phyloP scores from a whole-genome alignment of 2,797 vertebrate genomes.

The Apogon talboti region DNA sequence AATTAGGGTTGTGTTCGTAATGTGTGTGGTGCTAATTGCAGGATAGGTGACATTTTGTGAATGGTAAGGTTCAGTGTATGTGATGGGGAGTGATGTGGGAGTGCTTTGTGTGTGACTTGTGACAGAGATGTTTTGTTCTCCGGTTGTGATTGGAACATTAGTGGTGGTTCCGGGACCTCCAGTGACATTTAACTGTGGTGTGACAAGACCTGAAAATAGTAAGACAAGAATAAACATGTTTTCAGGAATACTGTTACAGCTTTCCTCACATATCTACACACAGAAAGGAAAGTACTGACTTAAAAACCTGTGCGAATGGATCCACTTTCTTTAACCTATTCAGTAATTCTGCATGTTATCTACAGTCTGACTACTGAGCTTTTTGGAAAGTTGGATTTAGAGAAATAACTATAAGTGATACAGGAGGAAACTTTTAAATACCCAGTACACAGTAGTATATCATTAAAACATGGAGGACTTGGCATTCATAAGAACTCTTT shows the following conservation, averaged over 20 bases:
- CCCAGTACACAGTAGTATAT: constrained; percentile 17
- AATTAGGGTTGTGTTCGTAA: neutral
- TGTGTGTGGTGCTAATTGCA: neutral
- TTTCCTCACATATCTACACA: too few species aligned
- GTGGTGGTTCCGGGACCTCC: neutral
- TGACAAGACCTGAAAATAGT: constrained; percentile 35
- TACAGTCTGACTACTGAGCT: constrained; percentile 1
- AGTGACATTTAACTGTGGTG: constrained; percentile 8
- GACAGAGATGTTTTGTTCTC: neutral
- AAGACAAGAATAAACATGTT: constrained; percentile 8
- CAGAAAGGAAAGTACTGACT: constrained; percentile 4
- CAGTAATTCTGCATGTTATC: neutral
- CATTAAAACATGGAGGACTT: constrained; percentile 36
- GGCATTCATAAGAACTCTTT: constrained; percentile 29
- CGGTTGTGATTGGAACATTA: constrained; percentile 10
- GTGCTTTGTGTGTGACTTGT: constrained; percentile 6
- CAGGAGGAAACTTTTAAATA: constrained; percentile 27
- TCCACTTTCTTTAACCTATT: neutral
- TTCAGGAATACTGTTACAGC: neutral
- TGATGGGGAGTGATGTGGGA: constrained; percentile 21
- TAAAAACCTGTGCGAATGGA: constrained; percentile 1
- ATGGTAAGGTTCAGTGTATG: constrained; percentile 1
- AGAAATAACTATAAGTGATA: constrained; percentile 7
- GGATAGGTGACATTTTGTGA: constrained; percentile 2
- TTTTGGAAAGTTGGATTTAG: constrained; percentile 12